These are phyloP conservation scores for Magallana angulata DNA, from an alignment of 1,140 invertebrate species.

Conservation along the genomic window DNA sequence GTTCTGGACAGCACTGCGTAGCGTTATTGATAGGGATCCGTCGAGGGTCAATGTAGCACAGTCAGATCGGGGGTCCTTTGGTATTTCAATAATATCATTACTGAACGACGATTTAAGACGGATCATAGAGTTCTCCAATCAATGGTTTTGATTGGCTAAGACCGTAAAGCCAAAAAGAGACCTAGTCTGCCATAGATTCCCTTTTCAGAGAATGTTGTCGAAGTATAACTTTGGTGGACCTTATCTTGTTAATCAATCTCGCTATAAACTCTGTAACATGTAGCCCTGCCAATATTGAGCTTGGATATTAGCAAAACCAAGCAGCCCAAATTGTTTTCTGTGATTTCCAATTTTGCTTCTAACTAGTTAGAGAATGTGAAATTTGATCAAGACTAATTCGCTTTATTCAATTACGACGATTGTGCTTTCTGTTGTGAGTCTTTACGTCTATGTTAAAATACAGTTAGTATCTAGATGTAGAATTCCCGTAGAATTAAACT, in stretches of 20 bases:
- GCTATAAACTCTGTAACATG: neutral
- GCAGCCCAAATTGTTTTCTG: neutral
- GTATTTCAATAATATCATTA: slow-evolving; percentile 29
- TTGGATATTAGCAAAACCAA: neutral
- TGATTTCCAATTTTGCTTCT: neutral
- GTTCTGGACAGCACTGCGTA: neutral
- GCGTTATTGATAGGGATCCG: slow-evolving; percentile 23
- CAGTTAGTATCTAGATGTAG: neutral
- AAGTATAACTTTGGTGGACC: neutral
- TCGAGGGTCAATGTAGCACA: slow-evolving; percentile 6
- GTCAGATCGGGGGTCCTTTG: neutral
- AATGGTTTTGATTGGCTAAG: slow-evolving; percentile 18
- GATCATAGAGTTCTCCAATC: slow-evolving; percentile 1
- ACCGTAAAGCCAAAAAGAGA: neutral
- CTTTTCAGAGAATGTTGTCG: neutral
- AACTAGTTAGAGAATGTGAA: neutral
- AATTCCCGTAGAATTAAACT: neutral
- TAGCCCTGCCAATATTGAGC: neutral
- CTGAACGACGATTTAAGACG: neutral
- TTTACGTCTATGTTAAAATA: neutral
- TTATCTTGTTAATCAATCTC: slow-evolving; percentile 32
- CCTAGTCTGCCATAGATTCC: neutral
- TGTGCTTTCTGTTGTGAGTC: neutral
- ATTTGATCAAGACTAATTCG: slow-evolving; percentile 15
- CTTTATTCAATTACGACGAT: neutral